phyloP scores from a whole-genome alignment of 2,113 vertebrate genomes.

The Macrotus californicus region DNA sequence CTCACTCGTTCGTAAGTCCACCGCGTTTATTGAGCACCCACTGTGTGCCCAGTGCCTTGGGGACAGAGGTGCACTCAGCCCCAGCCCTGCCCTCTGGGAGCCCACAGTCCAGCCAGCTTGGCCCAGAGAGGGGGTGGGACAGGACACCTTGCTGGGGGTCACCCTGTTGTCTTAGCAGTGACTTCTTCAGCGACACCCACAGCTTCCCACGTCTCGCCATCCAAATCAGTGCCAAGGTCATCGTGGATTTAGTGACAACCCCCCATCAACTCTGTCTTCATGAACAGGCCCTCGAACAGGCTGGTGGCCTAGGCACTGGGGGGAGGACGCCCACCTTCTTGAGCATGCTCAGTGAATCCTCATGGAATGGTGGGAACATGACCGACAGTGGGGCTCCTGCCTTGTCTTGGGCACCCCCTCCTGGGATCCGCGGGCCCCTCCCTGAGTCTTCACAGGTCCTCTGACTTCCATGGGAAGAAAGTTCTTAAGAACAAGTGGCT shows the following conservation, averaged over 20 bases:
- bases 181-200: background rate
- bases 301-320: background rate
- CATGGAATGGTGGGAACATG: background rate
- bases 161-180: background rate
- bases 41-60: background rate
- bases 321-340: fast-evolving
- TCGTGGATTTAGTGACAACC: background rate
- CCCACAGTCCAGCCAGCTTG: background rate
- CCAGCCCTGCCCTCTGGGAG: background rate
- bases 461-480: background rate
- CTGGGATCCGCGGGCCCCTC: background rate
- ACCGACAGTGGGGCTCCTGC: fast-evolving
- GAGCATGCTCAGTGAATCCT: background rate
- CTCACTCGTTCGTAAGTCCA: background rate
- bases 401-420: background rate
- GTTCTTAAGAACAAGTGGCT: background rate
- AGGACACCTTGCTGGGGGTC: background rate
- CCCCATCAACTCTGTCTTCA: background rate
- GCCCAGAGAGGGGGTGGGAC: background rate
- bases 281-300: background rate
- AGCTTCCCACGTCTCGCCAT: background rate
- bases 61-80: background rate
- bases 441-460: background rate
- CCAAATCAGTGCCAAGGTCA: background rate
- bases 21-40: background rate